phyloP scores from a whole-genome alignment of 2,888 invertebrate species.

The Neoaliturus tenellus region DNA sequence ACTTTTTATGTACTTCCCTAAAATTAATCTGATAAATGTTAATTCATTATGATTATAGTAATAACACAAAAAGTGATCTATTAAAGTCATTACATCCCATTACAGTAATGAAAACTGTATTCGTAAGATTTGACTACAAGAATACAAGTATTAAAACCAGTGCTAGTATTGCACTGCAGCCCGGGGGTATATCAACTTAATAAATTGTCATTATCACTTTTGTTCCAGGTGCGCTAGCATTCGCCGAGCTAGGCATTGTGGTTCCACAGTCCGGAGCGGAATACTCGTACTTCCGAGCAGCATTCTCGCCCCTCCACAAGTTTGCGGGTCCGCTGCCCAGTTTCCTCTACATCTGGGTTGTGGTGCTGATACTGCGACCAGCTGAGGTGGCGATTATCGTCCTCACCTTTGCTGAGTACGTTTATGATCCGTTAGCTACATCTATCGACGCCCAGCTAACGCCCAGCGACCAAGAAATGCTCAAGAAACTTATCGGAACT shows the following conservation, averaged over 20 bases:
- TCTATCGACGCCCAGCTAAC: conserved; percentile 70
- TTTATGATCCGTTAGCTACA: conserved; percentile 80
- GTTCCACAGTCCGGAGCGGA: conserved; percentile 88
- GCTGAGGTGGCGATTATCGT: conserved; percentile 87
- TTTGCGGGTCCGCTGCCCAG: conserved; percentile 85
- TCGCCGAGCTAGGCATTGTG: conserved; percentile 88
- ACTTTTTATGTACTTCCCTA: too few species aligned
- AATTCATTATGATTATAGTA: too few species aligned
- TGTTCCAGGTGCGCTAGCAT: conserved; percentile 83
- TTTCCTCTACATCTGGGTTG: conserved; percentile 87
- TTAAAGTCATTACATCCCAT: too few species aligned
- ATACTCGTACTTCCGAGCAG: conserved; percentile 86
- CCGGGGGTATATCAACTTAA: too few species aligned
- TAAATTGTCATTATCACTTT: too few species aligned
- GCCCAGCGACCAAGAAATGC: conserved; percentile 72
- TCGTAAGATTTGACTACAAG: too few species aligned
- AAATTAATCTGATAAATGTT: too few species aligned
- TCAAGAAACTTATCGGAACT: conserved; percentile 80
- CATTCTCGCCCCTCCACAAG: conserved; percentile 80
- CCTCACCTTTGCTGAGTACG: conserved; percentile 86
- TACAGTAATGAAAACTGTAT: too few species aligned
- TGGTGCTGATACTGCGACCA: conserved; percentile 83
- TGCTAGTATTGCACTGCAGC: too few species aligned
- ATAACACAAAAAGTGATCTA: too few species aligned
- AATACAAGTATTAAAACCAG: too few species aligned